These are phyloP conservation scores for Okamejei kenojei DNA, from an alignment of 2,797 vertebrate species.

Conservation along the genomic window DNA sequence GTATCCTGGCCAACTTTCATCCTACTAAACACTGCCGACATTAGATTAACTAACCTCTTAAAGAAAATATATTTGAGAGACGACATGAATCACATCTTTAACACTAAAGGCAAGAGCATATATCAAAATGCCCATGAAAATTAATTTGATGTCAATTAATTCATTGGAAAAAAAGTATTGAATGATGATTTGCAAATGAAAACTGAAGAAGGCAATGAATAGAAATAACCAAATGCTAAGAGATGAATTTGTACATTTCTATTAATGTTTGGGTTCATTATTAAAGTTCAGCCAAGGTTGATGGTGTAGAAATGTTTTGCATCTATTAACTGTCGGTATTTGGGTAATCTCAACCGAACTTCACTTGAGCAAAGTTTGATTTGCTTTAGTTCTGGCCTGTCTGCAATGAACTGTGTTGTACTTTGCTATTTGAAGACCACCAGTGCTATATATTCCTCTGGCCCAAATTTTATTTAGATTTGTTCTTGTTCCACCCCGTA, in stretches of 20 bases:
- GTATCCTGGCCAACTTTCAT: not conserved
- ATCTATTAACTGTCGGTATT: not conserved
- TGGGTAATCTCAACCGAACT: not conserved
- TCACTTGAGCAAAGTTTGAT: not conserved
- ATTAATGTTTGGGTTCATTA: not conserved
- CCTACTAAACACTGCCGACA: not conserved
- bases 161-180: not conserved
- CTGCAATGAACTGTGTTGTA: not conserved
- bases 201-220: not conserved
- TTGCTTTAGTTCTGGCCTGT: not conserved
- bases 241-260: not conserved
- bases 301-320: not conserved
- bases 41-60: not conserved
- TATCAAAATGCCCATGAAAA: not conserved
- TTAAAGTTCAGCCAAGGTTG: not conserved
- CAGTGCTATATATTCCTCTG: not conserved
- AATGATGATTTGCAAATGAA: not conserved
- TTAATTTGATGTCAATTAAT: not conserved
- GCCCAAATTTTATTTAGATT: not conserved
- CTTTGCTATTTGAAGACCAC: not conserved
- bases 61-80: constrained; percentile 1
- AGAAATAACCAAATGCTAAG: not conserved
- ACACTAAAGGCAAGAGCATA: not conserved
- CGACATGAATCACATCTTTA: not conserved
- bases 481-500: not conserved